Evolutionary conservation across 2,888 invertebrate genomes (phyloP).

Genomic region (Ptilodon capucinus): DNA sequence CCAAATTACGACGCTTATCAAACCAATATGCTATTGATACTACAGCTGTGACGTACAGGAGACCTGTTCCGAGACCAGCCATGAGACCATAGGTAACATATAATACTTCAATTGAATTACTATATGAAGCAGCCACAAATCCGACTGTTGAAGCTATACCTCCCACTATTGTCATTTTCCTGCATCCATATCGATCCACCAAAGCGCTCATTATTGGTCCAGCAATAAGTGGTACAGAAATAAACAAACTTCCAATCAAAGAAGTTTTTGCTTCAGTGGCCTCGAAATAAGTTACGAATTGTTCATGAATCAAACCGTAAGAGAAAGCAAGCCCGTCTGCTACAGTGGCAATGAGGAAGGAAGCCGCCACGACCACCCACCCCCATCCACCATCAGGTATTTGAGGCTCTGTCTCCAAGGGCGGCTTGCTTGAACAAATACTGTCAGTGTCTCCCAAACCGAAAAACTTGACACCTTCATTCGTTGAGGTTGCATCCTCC

Average conservation of each 20-base stretch:
- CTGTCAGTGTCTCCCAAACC: constrained; percentile 78
- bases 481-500: constrained; percentile 72
- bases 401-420: constrained; percentile 74
- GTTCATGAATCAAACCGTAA: constrained; percentile 93
- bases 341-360: constrained; percentile 92
- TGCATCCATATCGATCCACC: constrained; percentile 93
- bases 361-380: constrained; percentile 94
- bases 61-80: constrained; percentile 91
- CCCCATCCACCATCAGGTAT: constrained; percentile 95
- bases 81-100: constrained; percentile 93
- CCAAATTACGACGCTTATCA: constrained; percentile 92
- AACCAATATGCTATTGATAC: constrained; percentile 97
- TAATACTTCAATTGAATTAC: constrained; percentile 88
- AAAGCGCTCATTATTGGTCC: constrained; percentile 93
- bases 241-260: constrained; percentile 93
- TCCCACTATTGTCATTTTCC: constrained; percentile 88
- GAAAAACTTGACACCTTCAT: constrained; percentile 78
- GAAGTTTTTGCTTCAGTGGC: constrained; percentile 92
- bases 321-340: constrained; percentile 97
- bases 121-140: constrained; percentile 88
- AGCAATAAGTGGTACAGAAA: constrained; percentile 93
- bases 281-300: constrained; percentile 89
- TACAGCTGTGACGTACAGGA: constrained; percentile 94
- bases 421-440: constrained; percentile 66
- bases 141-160: constrained; percentile 88